Base-by-base conservation (phyloP, 1,140 invertebrate species). In the Sweltsa coloradensis region DNA sequence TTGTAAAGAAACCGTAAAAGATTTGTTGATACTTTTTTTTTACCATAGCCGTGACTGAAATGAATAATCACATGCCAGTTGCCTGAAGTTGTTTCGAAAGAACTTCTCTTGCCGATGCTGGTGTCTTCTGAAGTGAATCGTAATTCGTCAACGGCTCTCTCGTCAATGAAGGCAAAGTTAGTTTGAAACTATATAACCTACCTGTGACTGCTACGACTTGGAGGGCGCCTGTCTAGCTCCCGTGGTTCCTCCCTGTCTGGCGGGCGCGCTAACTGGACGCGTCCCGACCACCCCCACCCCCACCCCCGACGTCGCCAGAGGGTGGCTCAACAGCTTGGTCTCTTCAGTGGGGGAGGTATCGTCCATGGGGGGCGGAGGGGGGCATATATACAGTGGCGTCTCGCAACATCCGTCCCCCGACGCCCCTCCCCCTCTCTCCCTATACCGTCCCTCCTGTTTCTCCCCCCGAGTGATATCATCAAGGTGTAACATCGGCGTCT, bases 261-360 rank as follows among this genome's bases (percentile, higher is more conserved):
- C n/a, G n/a, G n/a, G n/a, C n/a, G n/a, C n/a, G n/a, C n/a, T n/a
- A n/a, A n/a, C n/a, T n/a, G n/a, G 23, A 7, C 19, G 41, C 6
- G 14, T 19, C n/a, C 18, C 6, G 7, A 14, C 7, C 41, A 7
- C n/a, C 2, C 26, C 41, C 29, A 18, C 29, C 29, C 18, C 52
- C 51, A 19, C 19, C 9, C 16, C 21, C 21, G 39, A 37, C 6
- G 56, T 48, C 43, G 55, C 56, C 13, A 53, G 53, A 52, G 57
- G 58, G 25, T 60, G 52, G n/a, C n/a, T n/a, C 43, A 71, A 59
- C 44, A 72, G 57, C 48, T 63, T 64, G 11, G 70, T 72, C 55
- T 73, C 70, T 58, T 75, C 72, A 5, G 68, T 70, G 13, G 71
- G 69, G 11, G 71, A 71, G 50, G 61, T 60, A 55, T 71, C 70